These are phyloP conservation scores for Mylabris phalerata DNA, from an alignment of 1,140 invertebrate species.

Conservation along the genomic window DNA sequence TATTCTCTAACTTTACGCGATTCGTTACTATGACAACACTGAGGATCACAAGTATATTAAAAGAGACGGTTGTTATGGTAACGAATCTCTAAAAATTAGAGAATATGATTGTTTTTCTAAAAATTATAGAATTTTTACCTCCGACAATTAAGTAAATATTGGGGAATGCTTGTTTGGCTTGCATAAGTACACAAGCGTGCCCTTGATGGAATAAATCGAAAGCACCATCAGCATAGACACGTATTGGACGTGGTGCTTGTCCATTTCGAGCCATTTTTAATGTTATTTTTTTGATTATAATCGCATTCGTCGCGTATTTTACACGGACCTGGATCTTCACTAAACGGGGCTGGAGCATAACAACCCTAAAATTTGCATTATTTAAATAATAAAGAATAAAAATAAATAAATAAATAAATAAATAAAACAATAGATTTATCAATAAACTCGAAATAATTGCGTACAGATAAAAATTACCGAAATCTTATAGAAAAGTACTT, in stretches of 20 bases:
- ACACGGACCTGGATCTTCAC: conserved; percentile 74
- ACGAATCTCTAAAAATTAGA: too few relatives aligned
- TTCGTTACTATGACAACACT: too few relatives aligned
- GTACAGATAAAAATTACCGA: too few relatives aligned
- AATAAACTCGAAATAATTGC: too few relatives aligned
- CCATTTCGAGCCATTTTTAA: conserved; percentile 75
- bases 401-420: too few relatives aligned
- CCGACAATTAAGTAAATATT: conserved; percentile 98
- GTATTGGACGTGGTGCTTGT: conserved; percentile 66
- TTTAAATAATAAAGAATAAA: too few relatives aligned
- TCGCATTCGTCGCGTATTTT: conserved; percentile 71
- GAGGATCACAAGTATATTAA: too few relatives aligned
- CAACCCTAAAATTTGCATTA: neutral
- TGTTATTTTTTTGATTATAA: conserved; percentile 77
- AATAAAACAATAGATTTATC: too few relatives aligned
- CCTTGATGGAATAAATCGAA: conserved; percentile 98
- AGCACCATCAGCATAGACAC: conserved; percentile 96
- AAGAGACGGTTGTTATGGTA: too few relatives aligned
- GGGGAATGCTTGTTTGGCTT: conserved; percentile 95
- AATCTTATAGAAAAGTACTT: too few relatives aligned
- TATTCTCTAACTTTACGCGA: too few relatives aligned
- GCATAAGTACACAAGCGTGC: conserved; percentile 94
- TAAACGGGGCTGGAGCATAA: conserved; percentile 79
- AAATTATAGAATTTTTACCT: conserved; percentile 53
- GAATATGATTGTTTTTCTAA: neutral